Conservation (phyloP, 2,888 invertebrate genomes). For the Tenodera sinensis region DNA sequence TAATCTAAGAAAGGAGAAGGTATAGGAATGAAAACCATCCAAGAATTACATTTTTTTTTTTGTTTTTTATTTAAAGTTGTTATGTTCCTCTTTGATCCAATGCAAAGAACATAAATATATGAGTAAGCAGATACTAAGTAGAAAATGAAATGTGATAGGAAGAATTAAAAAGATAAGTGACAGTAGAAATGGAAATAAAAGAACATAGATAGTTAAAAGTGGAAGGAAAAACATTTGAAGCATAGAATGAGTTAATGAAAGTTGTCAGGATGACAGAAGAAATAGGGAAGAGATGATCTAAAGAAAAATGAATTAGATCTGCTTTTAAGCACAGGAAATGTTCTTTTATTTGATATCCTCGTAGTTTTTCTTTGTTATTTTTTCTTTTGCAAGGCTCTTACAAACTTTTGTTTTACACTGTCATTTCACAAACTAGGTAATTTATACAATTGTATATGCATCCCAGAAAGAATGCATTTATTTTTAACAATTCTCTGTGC, state of each 20-base stretch:
- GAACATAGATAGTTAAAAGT: constrained; percentile 23
- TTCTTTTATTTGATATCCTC: neutral
- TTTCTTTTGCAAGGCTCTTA: neutral
- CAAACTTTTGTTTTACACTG: neutral
- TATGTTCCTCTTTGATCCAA: neutral
- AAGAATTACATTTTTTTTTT: neutral
- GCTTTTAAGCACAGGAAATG: neutral
- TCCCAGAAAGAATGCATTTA: neutral
- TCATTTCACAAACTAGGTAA: neutral
- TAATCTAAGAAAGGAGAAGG: neutral
- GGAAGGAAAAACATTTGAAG: constrained; percentile 7
- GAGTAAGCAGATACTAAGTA: constrained; percentile 17
- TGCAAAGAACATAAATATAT: neutral
- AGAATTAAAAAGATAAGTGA: constrained; percentile 26
- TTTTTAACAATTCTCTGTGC: neutral
- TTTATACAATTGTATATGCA: neutral
- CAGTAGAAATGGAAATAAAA: constrained; percentile 26
- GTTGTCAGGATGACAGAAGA: neutral
- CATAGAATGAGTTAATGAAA: constrained; percentile 8
- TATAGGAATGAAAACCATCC: neutral
- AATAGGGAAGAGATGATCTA: neutral
- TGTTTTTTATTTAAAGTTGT: constrained; percentile 1
- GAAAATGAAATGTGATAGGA: constrained; percentile 24
- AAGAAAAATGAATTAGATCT: neutral
- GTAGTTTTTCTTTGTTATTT: neutral